phyloP scores from a whole-genome alignment of 2,797 vertebrate genomes.

The Tinamus major region DNA sequence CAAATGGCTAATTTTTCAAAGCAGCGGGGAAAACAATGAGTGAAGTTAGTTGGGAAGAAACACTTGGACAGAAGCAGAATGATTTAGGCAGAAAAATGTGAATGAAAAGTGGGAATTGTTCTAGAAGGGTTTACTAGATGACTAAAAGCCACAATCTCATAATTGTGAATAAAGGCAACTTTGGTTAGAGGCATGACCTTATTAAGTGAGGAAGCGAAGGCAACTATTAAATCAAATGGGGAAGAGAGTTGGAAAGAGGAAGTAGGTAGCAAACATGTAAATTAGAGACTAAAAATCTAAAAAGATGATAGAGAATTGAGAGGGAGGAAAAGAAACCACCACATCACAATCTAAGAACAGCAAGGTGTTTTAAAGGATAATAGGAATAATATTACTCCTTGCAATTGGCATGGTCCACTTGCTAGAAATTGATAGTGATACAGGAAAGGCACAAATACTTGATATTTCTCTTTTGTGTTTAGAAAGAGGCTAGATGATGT shows the following conservation, averaged over 20 bases:
- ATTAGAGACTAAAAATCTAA: background rate
- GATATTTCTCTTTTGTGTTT: background rate
- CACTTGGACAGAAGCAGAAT: background rate
- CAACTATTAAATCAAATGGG: constrained; percentile 5
- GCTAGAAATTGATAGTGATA: background rate
- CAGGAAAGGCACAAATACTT: background rate
- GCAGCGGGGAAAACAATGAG: background rate
- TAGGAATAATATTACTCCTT: background rate
- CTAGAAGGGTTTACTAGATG: constrained; percentile 10
- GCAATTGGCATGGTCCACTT: background rate
- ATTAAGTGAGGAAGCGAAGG: constrained; percentile 11
- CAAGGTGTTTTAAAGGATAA: background rate
- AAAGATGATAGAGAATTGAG: background rate
- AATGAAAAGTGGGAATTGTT: constrained; percentile 2
- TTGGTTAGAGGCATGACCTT: background rate
- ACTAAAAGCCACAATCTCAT: background rate
- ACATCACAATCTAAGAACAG: background rate
- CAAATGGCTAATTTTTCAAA: background rate
- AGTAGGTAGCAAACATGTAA: constrained; percentile 4
- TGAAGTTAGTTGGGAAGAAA: background rate
- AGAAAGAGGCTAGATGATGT: background rate
- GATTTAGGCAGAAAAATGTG: background rate
- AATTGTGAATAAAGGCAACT: background rate
- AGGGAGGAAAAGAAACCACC: background rate
- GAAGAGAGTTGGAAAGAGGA: constrained; percentile 16